Percentiles rank a stretch among this genome's conserved stretches.
phyloP scores from a whole-genome alignment of 2,113 vertebrate species.

The Climacteris rufus region DNA sequence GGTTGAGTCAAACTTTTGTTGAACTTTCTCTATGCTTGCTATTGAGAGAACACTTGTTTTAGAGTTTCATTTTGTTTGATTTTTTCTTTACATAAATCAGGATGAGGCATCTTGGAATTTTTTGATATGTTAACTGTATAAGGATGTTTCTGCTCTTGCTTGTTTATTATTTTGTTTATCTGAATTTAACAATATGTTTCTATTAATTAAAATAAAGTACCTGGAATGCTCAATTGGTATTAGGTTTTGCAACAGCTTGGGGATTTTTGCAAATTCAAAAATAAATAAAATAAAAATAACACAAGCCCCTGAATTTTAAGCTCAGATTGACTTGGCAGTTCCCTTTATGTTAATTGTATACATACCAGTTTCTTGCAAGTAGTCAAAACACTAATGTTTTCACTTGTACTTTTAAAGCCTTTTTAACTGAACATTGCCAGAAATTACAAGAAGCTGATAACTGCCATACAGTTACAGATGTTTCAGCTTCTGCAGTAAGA shows the following conservation, averaged over 20 bases:
- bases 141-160: neutral
- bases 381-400: conserved; percentile 45
- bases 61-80: neutral
- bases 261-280: neutral
- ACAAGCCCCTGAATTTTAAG: neutral
- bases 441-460: neutral
- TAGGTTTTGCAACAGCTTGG: neutral
- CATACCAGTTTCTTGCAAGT: neutral
- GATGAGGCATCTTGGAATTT: neutral
- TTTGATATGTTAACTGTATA: neutral
- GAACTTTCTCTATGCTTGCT: conserved; percentile 7
- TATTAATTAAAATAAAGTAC: conserved; percentile 4
- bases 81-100: neutral
- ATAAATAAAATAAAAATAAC: neutral
- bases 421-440: neutral
- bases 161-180: neutral
- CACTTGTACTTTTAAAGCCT: conserved; percentile 9
- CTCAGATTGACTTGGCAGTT: conserved; percentile 23
- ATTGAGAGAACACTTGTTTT: neutral
- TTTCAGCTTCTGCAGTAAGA: conserved; percentile 5
- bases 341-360: conserved; percentile 23
- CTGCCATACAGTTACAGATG: conserved; percentile 29
- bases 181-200: neutral
- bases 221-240: neutral
- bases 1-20: conserved; percentile 26